Evolutionary conservation across 1,140 invertebrate species (phyloP).

Genomic region (Papilio helenus): DNA sequence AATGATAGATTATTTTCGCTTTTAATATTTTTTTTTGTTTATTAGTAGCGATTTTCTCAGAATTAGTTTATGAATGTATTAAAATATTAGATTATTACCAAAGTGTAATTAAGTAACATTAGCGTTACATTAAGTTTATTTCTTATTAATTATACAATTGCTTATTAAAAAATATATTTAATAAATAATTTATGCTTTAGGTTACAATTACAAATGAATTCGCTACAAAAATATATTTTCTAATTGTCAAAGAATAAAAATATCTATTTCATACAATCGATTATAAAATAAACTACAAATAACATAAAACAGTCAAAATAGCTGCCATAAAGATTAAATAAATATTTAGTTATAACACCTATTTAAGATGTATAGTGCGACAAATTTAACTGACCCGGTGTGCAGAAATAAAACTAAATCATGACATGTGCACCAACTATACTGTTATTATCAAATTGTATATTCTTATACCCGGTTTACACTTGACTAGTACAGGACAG

Average conservation of each 20-base stretch:
- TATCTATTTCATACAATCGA: background rate
- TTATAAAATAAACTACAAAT: background rate
- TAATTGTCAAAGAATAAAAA: background rate
- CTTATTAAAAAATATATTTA: conserved; percentile 47
- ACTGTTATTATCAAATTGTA: too few species aligned
- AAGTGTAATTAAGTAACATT: conserved; percentile 77
- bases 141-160: conserved; percentile 43
- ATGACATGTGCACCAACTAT: too few species aligned
- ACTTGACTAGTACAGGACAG: too few species aligned
- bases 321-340: conserved; percentile 52
- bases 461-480: too few species aligned
- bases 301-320: conserved; percentile 44
- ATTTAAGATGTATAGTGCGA: conserved; percentile 26
- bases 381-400: too few species aligned
- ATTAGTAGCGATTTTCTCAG: conserved; percentile 55
- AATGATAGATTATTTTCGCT: conserved; percentile 47
- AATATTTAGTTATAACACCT: conserved; percentile 33
- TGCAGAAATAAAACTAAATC: too few species aligned
- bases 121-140: conserved; percentile 55
- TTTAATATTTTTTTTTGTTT: conserved; percentile 48
- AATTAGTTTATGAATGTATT: conserved; percentile 64
- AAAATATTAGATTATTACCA: conserved; percentile 77
- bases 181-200: conserved; percentile 38
- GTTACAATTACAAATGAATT: conserved; percentile 14
- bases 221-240: background rate